A percentile compares a stretch with the other conserved stretches of the same genome.
Evolutionary conservation across 2,797 vertebrate species (phyloP).

Genomic region (Hemitrygon akajei): DNA sequence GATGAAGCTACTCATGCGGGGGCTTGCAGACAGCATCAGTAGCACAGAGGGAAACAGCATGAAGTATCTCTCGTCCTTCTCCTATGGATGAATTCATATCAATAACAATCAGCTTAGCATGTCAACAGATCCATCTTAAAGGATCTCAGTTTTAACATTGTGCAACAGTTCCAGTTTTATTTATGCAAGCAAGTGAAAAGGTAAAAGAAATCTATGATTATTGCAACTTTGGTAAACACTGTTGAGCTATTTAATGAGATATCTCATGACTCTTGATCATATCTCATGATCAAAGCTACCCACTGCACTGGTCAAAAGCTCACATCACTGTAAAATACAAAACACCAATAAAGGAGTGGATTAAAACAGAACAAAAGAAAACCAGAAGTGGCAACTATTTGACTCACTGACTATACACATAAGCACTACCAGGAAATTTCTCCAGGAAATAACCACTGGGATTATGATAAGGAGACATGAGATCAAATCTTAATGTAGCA

Average conservation of each 20-base stretch:
- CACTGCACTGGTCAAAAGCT: background rate
- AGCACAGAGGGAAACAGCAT: slow-evolving; percentile 85
- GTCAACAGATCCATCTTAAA: background rate
- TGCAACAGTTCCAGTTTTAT: background rate
- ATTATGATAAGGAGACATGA: too few relatives aligned
- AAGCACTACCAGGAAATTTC: too few relatives aligned
- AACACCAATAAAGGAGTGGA: background rate
- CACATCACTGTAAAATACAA: background rate
- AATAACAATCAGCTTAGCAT: background rate
- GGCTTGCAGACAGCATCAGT: slow-evolving; percentile 87
- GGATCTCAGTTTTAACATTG: background rate
- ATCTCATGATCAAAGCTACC: too few relatives aligned
- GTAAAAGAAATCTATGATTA: background rate
- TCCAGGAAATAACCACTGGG: too few relatives aligned
- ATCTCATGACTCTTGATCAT: too few relatives aligned
- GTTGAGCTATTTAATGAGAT: background rate
- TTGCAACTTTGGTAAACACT: background rate
- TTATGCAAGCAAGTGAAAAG: background rate
- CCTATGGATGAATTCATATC: slow-evolving; percentile 55
- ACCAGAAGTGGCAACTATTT: background rate
- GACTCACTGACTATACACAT: too few relatives aligned
- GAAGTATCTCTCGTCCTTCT: slow-evolving; percentile 89
- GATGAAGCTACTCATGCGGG: slow-evolving; percentile 95
- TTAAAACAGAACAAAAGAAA: background rate
- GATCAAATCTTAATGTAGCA: too few relatives aligned